Base-by-base conservation (phyloP, 2,888 invertebrate genomes). In the Sclerodermus sp. region DNA sequence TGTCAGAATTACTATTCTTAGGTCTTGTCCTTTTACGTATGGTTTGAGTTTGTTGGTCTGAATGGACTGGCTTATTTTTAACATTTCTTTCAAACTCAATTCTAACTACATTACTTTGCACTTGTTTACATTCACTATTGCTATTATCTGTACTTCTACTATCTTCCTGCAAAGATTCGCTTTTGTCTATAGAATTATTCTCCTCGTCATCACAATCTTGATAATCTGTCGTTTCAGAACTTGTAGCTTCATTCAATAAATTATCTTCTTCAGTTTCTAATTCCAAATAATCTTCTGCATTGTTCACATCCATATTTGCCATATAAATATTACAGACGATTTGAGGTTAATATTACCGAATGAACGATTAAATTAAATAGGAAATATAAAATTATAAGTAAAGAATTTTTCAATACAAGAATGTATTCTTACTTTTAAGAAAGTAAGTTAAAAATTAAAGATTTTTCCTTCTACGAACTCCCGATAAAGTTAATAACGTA, bases 1-100 rank as follows among this genome's bases (percentile, higher is more conserved):
- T 51, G n/a, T 63, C 55, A 1, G 61, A 52, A 14, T 60, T 59
- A 3, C 47, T 36, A 44, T 59, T 62, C 29, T 56, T 41, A 46
- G 74, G 68, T 32, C 70, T 57, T n/a, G 57, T 30, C 47, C 74
- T 64, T 38, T 74, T 74, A n/a, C 71, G 64, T 2, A 50, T 32
- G 8, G 4, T 5, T 23, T 5, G 23, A 8, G 23, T 23, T 23
- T n/a, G n/a, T 23, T 39, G 44, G 12, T 51, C 43, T 17, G 39
- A 12, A 36, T 47, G 43, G 12, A 57, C 60, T 5, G 45, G 51
- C 10, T 44, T 54, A 31, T 59, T 58, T 17, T 42, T 58, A n/a
- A 57, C 47, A 14, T 60, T 62, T 14, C 56, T 47, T 12, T 48
- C 59, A 8, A 46, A 57, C 12, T 51, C 47, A 49, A 59, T 47